Evolutionary conservation across 2,113 vertebrate species (phyloP).

Genomic region (Leptodactylus fuscus): DNA sequence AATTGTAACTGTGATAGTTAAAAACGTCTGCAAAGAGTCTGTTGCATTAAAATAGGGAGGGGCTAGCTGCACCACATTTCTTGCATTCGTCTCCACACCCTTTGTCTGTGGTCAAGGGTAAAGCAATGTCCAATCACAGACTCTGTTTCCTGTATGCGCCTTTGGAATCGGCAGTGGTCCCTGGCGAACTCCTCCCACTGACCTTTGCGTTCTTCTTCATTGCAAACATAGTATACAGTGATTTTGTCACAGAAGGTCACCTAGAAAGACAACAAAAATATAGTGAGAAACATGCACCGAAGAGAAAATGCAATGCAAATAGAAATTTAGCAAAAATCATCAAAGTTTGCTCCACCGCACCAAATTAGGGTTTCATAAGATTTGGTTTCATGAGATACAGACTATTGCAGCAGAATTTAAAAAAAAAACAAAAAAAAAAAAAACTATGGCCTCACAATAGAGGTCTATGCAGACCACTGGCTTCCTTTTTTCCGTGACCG

Average conservation of each 20-base stretch:
- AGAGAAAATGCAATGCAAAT: not conserved
- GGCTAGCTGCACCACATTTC: constrained; percentile 60
- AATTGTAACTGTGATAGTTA: not conserved
- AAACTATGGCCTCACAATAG: no score
- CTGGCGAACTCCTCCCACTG: constrained; percentile 94
- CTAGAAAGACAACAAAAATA: constrained; percentile 68
- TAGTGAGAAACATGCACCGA: not conserved
- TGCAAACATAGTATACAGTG: constrained; percentile 85
- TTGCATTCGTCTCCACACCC: constrained; percentile 57
- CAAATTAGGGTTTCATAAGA: no score
- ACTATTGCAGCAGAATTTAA: no score
- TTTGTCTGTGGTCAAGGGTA: constrained; percentile 78
- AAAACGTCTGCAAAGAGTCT: constrained; percentile 39
- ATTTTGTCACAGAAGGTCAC: constrained; percentile 90
- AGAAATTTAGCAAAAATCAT: no score
- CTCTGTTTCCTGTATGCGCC: constrained; percentile 89
- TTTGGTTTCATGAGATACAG: no score
- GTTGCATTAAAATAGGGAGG: not conserved
- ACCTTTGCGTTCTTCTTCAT: constrained; percentile 87
- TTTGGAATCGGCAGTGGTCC: constrained; percentile 88
- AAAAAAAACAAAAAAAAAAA: no score
- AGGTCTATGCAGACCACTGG: no score
- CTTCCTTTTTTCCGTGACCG: no score
- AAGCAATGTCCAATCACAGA: constrained; percentile 84
- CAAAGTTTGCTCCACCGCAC: no score